These are phyloP conservation scores for Pygoscelis antarcticus DNA, from an alignment of 2,113 vertebrate species.

Conservation along the genomic window DNA sequence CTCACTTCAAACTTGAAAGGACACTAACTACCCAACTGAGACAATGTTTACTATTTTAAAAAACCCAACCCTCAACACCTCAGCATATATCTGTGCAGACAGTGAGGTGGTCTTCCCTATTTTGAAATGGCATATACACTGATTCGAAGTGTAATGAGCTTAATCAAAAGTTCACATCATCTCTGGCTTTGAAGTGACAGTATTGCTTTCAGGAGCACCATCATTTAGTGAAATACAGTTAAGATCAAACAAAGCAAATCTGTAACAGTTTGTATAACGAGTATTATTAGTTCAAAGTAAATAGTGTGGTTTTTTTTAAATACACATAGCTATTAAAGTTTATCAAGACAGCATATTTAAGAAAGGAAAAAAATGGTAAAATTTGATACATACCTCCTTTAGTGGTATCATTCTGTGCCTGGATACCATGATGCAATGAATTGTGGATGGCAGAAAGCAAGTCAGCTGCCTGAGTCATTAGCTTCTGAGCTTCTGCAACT, in stretches of 20 bases:
- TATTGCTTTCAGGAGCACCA: background rate
- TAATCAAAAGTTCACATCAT: background rate
- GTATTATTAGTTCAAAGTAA: background rate
- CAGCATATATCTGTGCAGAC: background rate
- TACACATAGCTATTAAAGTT: background rate
- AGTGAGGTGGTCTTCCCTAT: background rate
- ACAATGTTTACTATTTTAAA: background rate
- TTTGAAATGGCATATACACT: background rate
- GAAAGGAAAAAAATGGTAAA: background rate
- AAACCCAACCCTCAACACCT: background rate
- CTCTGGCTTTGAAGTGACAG: background rate
- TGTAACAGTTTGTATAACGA: background rate
- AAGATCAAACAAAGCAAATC: background rate
- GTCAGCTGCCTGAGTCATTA: constrained; percentile 92
- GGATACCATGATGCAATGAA: constrained; percentile 92
- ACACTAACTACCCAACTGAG: background rate
- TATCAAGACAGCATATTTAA: background rate
- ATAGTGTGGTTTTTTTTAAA: background rate
- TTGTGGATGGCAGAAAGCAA: constrained; percentile 92
- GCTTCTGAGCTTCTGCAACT: constrained; percentile 95
- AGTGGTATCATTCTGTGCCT: constrained; percentile 97
- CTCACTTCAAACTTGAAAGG: background rate
- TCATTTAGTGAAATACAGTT: background rate
- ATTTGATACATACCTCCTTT: constrained; percentile 87
- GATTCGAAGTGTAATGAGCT: background rate